These are phyloP conservation scores for Aphaenogaster ashmeadi DNA, from an alignment of 1,140 invertebrate genomes.

Conservation along the genomic window DNA sequence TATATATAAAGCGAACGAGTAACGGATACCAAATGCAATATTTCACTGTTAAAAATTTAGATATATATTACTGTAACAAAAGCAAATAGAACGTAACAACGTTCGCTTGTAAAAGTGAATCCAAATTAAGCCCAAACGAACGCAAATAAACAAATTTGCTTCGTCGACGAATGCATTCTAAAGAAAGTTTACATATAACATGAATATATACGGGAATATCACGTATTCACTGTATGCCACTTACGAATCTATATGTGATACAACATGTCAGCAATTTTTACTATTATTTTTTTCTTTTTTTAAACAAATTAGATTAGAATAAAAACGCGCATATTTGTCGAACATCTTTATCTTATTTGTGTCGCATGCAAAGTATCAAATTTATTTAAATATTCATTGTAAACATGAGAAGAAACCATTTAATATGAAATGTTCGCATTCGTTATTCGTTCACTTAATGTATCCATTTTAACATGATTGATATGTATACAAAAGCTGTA, in stretches of 20 bases:
- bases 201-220: no score
- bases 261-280: neutral
- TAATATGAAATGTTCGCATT: neutral
- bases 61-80: neutral
- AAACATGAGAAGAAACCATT: neutral
- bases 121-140: neutral
- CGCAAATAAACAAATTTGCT: neutral
- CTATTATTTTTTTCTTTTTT: neutral
- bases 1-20: neutral
- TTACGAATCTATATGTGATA: neutral
- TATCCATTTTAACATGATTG: neutral
- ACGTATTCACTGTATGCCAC: neutral
- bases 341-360: neutral
- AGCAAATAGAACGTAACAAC: neutral
- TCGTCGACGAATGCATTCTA: neutral
- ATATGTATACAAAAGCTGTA: constrained; percentile 44
- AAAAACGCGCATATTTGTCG: neutral
- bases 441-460: neutral
- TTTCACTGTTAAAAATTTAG: neutral
- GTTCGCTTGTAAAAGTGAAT: neutral
- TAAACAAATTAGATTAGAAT: neutral
- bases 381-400: neutral
- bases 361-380: neutral
- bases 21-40: neutral
- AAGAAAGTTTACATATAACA: neutral